Evolutionary conservation across 2,888 invertebrate species (phyloP).

Genomic region (Polydrusus tereticollis): DNA sequence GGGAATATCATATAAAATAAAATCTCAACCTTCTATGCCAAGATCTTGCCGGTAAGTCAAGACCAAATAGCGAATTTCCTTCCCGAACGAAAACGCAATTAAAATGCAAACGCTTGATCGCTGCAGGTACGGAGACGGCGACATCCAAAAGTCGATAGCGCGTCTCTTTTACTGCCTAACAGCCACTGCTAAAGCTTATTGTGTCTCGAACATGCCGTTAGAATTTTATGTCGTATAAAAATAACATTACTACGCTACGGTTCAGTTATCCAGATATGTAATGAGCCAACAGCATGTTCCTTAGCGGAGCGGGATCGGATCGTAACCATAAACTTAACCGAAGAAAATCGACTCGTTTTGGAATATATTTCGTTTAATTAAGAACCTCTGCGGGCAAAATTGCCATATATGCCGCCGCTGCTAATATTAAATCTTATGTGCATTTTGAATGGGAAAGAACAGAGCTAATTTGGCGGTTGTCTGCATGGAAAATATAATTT

Average conservation of each 20-base stretch:
- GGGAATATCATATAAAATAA: no score
- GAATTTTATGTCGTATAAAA: constrained; percentile 64
- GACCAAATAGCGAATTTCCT: constrained; percentile 4
- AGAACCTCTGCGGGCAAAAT: constrained; percentile 51
- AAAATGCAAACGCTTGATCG: constrained; percentile 28
- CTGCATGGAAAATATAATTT: constrained; percentile 5
- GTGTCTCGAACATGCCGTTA: constrained; percentile 61
- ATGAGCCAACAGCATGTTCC: constrained; percentile 62
- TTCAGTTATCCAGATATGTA: constrained; percentile 63
- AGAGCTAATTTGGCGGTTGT: constrained; percentile 28
- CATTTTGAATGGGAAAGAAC: constrained; percentile 42
- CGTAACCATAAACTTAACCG: constrained; percentile 60
- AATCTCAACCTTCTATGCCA: not conserved
- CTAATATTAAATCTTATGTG: constrained; percentile 50
- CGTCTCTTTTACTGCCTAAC: constrained; percentile 36
- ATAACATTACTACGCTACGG: constrained; percentile 62
- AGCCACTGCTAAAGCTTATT: constrained; percentile 54
- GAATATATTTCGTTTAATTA: constrained; percentile 59
- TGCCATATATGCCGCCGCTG: constrained; percentile 46
- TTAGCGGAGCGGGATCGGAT: constrained; percentile 55
- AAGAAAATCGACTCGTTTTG: constrained; percentile 57
- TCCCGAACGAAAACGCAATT: constrained; percentile 15
- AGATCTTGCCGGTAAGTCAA: not conserved
- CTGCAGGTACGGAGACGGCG: constrained; percentile 38
- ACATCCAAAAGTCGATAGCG: constrained; percentile 42